Base-by-base conservation (phyloP, 2,113 vertebrate genomes). In the Myotis lucifugus region DNA sequence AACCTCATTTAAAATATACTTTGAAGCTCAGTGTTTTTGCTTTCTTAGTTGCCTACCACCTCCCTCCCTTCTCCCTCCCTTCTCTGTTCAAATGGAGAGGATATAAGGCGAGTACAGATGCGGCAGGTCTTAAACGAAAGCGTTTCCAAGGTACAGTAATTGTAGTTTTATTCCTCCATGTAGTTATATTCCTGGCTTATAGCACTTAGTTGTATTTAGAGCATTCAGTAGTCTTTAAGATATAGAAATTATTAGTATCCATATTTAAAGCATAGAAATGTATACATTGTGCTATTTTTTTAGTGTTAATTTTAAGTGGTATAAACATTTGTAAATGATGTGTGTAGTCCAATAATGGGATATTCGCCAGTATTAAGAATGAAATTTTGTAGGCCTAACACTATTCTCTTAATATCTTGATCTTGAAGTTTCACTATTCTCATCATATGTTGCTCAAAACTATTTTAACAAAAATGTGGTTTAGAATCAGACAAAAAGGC, bases 11-110 rank as follows among this genome's bases (percentile, higher is more conserved):
- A 98, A 98, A 98, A 98, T 98, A 97, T 97, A 97, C 97, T 98
- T 98, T 99, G 98, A 98, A 98, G 99, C 98, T 99, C 98, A 99
- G 98, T 99, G 97, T 99, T 97, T 99, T 99, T 99, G 99, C 99
- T 99, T 98, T 99, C 99, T 99, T 99, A 99, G 99, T 99, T 99
- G 98, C 99, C 99, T 98, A 99, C 99, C 98, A 99, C 98, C 98
- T 99, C 98, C 99, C 99, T 98, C 99, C 99, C 98, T 99, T 99
- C 99, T 99, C 99, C 99, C 99, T 99, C 98, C 99, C 99, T 97
- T 99, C 99, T 99, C 98, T 99, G 98, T 99, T 99, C 99, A 99
- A 99, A 99, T 99, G 99, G 99, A 99, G 99, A 98, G 99, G 99
- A 99, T 99, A 99, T 99, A 99, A 99, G 98, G 99, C 99, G 98